phyloP scores from a whole-genome alignment of 2,888 invertebrate species.

The Malacosoma neustria region DNA sequence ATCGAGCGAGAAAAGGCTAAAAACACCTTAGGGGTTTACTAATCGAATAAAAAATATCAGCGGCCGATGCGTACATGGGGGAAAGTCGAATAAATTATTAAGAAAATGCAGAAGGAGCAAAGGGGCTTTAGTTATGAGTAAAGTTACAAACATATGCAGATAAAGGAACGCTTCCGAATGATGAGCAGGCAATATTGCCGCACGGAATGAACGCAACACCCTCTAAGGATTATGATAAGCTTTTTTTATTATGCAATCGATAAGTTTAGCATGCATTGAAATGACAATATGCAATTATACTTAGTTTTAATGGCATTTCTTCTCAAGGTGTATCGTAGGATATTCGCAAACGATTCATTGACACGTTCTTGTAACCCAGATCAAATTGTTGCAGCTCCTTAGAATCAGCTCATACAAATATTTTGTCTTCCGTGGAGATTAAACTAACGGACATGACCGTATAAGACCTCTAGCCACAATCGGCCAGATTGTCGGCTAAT shows the following conservation, averaged over 20 bases:
- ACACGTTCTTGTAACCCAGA: too few species aligned
- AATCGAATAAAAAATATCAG: slow-evolving; percentile 78
- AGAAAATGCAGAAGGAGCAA: slow-evolving; percentile 67
- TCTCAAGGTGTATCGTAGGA: too few species aligned
- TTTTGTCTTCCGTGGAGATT: too few species aligned
- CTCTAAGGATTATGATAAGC: slow-evolving; percentile 8
- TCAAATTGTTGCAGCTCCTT: too few species aligned
- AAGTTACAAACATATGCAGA: slow-evolving; percentile 61
- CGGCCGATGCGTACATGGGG: slow-evolving; percentile 72
- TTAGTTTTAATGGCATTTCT: too few species aligned
- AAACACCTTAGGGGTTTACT: slow-evolving; percentile 77
- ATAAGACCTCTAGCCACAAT: too few species aligned
- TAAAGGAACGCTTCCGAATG: slow-evolving; percentile 46
- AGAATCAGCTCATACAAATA: too few species aligned
- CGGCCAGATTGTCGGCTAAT: too few species aligned
- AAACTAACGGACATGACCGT: too few species aligned
- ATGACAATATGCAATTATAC: slow-evolving; percentile 3
- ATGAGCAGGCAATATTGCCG: slow-evolving; percentile 35
- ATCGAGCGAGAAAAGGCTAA: slow-evolving; percentile 76
- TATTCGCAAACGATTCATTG: too few species aligned
- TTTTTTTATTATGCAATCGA: not conserved
- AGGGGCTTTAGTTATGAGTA: slow-evolving; percentile 63
- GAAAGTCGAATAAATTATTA: slow-evolving; percentile 73
- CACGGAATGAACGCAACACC: slow-evolving; percentile 11
- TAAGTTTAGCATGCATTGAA: not conserved